Conservation (phyloP, 1,140 invertebrate genomes). For the Triops longicaudatus region DNA sequence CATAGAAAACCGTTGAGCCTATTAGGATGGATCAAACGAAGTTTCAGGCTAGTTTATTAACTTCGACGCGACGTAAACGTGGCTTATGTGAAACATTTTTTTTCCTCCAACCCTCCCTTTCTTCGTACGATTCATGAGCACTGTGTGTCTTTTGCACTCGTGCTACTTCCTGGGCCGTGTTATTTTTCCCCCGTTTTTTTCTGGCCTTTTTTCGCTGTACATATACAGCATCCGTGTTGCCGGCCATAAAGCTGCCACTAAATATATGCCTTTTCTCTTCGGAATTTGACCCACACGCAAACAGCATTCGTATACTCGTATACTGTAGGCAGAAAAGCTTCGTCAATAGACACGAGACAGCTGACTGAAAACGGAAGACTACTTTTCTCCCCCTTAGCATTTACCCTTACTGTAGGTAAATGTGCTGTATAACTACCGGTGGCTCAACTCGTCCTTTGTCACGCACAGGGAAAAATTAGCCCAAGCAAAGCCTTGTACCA, state of each 20-base stretch:
- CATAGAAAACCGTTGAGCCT: background rate
- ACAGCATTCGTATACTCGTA: background rate
- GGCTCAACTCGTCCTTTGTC: no score
- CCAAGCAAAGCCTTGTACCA: no score
- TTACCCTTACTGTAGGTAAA: background rate
- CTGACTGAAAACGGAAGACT: background rate
- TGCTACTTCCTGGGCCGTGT: background rate
- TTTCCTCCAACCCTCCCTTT: background rate
- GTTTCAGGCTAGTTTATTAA: background rate
- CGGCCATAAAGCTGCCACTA: background rate
- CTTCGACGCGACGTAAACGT: background rate
- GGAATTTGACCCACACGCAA: background rate
- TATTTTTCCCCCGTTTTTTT: background rate
- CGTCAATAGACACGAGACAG: background rate
- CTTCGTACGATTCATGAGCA: background rate
- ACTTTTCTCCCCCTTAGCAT: background rate
- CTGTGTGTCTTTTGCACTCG: background rate
- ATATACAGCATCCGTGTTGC: background rate
- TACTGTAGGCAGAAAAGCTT: background rate
- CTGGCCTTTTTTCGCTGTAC: background rate
- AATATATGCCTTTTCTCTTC: background rate
- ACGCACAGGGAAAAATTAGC: no score
- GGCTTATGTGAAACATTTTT: background rate
- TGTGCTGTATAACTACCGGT: background rate
- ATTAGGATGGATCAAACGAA: background rate